Percentiles rank a stretch among this genome's conserved stretches.
These are phyloP conservation scores for rabbit (Oryctolagus cuniculus) DNA, from an alignment of 2,113 vertebrate genomes.

Conservation along the genomic window DNA sequence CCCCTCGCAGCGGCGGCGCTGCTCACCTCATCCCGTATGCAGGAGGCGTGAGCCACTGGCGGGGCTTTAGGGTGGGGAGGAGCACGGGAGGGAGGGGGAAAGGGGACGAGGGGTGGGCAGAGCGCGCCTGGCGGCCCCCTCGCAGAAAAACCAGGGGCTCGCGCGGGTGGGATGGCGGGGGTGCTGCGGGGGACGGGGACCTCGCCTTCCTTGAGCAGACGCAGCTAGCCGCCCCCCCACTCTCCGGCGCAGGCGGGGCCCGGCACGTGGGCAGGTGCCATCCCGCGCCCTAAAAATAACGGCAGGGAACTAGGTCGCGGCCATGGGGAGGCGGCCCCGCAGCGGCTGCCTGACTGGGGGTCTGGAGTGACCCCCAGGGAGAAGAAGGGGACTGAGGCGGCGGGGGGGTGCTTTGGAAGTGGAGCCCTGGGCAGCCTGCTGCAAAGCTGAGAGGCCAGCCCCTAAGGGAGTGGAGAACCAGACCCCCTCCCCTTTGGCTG, in stretches of 20 bases:
- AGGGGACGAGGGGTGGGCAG: slow-evolving; percentile 72
- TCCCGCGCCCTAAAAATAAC: slow-evolving; percentile 86
- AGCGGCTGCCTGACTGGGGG: slow-evolving; percentile 79
- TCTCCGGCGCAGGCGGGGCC: slow-evolving; percentile 81
- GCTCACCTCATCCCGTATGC: slow-evolving; percentile 93
- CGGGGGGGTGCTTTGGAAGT: not conserved
- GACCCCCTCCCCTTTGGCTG: not conserved
- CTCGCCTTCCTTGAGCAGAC: slow-evolving; percentile 71
- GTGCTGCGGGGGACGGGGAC: slow-evolving; percentile 71
- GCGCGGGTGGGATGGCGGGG: slow-evolving; percentile 52
- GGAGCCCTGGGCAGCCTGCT: slow-evolving; percentile 58
- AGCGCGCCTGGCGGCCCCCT: slow-evolving; percentile 53
- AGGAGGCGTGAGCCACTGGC: slow-evolving; percentile 91
- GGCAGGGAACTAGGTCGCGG: slow-evolving; percentile 85
- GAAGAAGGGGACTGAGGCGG: slow-evolving; percentile 26
- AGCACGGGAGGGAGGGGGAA: slow-evolving; percentile 62
- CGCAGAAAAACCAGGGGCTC: slow-evolving; percentile 63
- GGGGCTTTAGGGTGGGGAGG: slow-evolving; percentile 75
- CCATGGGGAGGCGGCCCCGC: slow-evolving; percentile 81
- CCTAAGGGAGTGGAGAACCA: not conserved
- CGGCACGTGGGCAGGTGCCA: slow-evolving; percentile 86
- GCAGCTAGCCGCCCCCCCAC: slow-evolving; percentile 72
- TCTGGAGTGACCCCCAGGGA: slow-evolving; percentile 69
- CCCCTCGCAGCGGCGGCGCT: slow-evolving; percentile 83
- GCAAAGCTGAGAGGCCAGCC: slow-evolving; percentile 53